Base-by-base conservation (phyloP, 2,113 vertebrate species). In the Callithrix jacchus region DNA sequence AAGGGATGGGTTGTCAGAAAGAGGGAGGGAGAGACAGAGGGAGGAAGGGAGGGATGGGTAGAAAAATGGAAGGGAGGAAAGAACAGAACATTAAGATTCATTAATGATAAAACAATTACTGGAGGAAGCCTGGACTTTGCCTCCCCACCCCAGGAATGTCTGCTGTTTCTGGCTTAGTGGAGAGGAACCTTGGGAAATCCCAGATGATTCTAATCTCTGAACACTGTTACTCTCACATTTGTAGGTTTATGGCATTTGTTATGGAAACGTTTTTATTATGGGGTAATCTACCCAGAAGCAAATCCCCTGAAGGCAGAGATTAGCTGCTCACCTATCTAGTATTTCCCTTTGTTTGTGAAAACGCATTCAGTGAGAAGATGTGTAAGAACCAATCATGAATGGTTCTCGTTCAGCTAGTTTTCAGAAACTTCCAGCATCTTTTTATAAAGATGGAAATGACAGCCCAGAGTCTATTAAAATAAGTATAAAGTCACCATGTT, bases 401-500 rank as follows among this genome's bases (percentile, higher is more conserved):
- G 83, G 82, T 89, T 96, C 64, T 85, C 81, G 68, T 88, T 95
- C 35, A 93, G 37, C 87, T 66, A 77, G 70, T 91, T 97, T 96
- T 96, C 97, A 90, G 97, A 97, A 97, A 97, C 47, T 5, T 11
- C 52, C 74, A 6, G 11, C 94, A 40, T 93, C 93, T 97, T 98
- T 98, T 85, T 97, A 37, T 92, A 68, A 97, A 96, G 97, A 95
- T 66, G 84, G 90, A 96, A 97, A 96, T 97, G 97, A 97, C 97
- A 97, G 97, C 82, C 97, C 80, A 88, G 92, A 92, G 96, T 95
- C 91, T 97, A 91, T 98, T 97, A 97, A 97, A 98, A 94, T 81
- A 94, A 97, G 96, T 64, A 96, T 27, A 23, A 88, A 96, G 97
- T 91, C 95, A 77, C 97, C 91, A 6, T 91, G 95, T 97, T 97